Conservation (phyloP, 2,113 vertebrate genomes). For the Catharus bicknelli region DNA sequence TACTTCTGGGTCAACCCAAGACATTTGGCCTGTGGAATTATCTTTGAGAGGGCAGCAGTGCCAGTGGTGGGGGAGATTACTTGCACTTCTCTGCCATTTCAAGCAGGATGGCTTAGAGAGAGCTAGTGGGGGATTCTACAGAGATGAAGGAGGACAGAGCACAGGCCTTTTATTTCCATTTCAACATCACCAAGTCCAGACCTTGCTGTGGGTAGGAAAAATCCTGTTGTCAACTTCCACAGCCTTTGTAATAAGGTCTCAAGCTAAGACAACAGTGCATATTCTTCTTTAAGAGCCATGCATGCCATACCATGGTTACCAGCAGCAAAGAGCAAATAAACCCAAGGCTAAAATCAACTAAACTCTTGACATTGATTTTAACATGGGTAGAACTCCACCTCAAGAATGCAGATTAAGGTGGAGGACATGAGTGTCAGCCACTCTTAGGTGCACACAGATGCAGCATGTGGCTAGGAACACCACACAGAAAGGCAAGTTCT, state of each 20-base stretch:
- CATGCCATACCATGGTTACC: constrained; percentile 22
- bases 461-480: neutral
- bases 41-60: neutral
- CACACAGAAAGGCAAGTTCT: neutral
- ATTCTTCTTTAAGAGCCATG: neutral
- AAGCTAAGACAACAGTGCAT: neutral
- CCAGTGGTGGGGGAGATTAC: neutral
- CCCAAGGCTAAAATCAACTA: constrained; percentile 1
- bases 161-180: neutral
- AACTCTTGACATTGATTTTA: neutral
- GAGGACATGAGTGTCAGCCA: neutral
- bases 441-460: rapidly evolving
- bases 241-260: neutral
- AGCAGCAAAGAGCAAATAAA: constrained; percentile 22
- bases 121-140: neutral
- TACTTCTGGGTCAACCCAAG: neutral
- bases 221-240: neutral
- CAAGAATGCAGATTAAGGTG: neutral
- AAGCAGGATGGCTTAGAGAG: neutral
- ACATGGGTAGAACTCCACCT: neutral
- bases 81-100: neutral
- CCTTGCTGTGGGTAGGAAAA: neutral
- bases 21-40: neutral
- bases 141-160: neutral
- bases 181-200: neutral